Percentiles rank a stretch among this genome's conserved stretches.
Conservation (phyloP, 2,888 invertebrate species). For the Schizaphis graminum region DNA sequence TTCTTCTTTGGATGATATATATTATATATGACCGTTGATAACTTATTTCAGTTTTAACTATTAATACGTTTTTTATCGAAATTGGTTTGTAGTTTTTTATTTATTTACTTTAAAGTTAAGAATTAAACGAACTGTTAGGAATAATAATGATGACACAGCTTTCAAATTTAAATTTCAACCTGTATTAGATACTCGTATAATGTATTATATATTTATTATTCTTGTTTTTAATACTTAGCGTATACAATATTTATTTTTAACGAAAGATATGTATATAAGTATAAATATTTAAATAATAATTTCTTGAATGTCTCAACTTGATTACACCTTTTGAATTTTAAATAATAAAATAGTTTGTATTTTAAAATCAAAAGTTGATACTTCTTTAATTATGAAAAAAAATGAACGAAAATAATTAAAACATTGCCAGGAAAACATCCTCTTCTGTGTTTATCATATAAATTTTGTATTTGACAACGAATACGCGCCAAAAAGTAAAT, state of each 20-base stretch:
- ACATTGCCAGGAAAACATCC: neutral
- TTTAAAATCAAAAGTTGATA: neutral
- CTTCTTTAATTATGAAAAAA: neutral
- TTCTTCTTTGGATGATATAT: neutral
- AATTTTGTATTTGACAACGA: neutral
- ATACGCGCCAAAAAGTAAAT: neutral
- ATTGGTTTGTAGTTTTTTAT: neutral
- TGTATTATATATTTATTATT: neutral
- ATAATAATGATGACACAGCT: neutral
- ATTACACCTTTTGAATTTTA: neutral
- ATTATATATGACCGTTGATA: neutral
- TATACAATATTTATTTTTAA: neutral
- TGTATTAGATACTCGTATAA: neutral
- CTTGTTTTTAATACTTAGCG: neutral
- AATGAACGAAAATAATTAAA: neutral
- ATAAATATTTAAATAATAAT: slow-evolving; percentile 30
- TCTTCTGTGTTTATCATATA: neutral
- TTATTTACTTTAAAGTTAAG: neutral
- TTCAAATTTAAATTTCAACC: neutral
- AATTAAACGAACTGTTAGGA: neutral
- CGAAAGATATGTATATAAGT: neutral
- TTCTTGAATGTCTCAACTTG: neutral
- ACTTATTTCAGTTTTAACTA: neutral
- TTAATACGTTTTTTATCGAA: neutral
- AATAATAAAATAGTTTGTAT: neutral